Conservation (phyloP, 2,797 vertebrate species). For the Acipenser oxyrinchus region DNA sequence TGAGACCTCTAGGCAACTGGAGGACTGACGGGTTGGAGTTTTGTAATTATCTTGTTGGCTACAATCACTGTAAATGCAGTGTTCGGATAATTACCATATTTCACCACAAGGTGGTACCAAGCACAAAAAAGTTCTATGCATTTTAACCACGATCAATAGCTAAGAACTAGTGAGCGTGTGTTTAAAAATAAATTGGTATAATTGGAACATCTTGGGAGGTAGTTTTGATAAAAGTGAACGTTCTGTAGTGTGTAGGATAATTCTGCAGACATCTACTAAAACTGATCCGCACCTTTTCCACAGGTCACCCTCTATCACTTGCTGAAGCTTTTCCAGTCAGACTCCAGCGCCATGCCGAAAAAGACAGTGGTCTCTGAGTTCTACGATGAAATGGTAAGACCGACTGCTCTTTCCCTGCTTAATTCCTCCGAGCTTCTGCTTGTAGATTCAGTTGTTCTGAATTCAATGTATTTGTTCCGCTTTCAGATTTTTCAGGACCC, state of each 20-base stretch:
- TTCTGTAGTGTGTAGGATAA: not conserved
- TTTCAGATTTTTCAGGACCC: constrained; percentile 96
- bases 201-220: too few relatives aligned
- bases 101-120: too few relatives aligned
- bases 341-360: constrained; percentile 94
- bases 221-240: not conserved
- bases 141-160: too few relatives aligned
- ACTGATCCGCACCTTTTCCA: not conserved
- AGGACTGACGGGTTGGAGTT: too few relatives aligned
- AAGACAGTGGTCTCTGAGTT: constrained; percentile 97
- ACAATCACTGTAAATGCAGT: too few relatives aligned
- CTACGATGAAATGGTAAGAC: constrained; percentile 93
- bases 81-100: too few relatives aligned
- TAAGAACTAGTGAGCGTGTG: too few relatives aligned
- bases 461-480: constrained; percentile 1
- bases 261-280: not conserved
- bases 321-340: constrained; percentile 93
- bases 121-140: too few relatives aligned
- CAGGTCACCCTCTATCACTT: constrained; percentile 95
- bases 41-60: too few relatives aligned
- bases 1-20: too few relatives aligned
- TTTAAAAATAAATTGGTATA: too few relatives aligned
- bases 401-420: not conserved
- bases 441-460: constrained; percentile 14
- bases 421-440: too few relatives aligned